A percentile compares a stretch with the other conserved stretches of the same genome.
Evolutionary conservation across 1,140 invertebrate species (phyloP).

Genomic region (Trachymyrmex cornetzi): DNA sequence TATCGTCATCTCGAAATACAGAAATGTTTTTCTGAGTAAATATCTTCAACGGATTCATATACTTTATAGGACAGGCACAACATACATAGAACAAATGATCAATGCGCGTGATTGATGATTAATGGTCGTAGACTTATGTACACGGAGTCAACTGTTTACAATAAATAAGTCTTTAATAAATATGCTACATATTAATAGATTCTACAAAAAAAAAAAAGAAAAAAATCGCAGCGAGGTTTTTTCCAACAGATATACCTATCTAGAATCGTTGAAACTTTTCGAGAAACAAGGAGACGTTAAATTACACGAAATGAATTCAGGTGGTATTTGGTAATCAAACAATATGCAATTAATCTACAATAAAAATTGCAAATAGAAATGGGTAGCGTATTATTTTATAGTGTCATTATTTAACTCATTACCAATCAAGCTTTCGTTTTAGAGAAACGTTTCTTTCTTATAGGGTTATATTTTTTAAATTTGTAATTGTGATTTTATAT

Average conservation of each 20-base stretch:
- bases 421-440: neutral
- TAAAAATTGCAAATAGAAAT: neutral
- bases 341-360: neutral
- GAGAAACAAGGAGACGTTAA: conserved; percentile 61
- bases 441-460: neutral
- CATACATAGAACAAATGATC: conserved; percentile 70
- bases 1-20: neutral
- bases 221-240: conserved; percentile 70
- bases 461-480: neutral
- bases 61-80: conserved; percentile 66
- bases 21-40: neutral
- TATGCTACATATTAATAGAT: conserved; percentile 77
- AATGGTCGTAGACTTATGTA: conserved; percentile 76
- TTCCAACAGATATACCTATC: conserved; percentile 24
- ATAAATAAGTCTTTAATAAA: conserved; percentile 83
- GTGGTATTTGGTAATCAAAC: neutral
- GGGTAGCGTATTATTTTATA: neutral
- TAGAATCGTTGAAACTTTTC: conserved; percentile 49
- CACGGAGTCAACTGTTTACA: conserved; percentile 77
- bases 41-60: conserved; percentile 70
- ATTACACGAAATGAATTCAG: neutral
- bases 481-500: neutral
- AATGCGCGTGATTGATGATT: conserved; percentile 73
- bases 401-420: neutral
- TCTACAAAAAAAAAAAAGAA: conserved; percentile 53